Percentiles rank a stretch among this genome's conserved stretches.
These are phyloP conservation scores for Zeugodacus cucurbitae DNA, from an alignment of 1,140 invertebrate species.

Conservation along the genomic window DNA sequence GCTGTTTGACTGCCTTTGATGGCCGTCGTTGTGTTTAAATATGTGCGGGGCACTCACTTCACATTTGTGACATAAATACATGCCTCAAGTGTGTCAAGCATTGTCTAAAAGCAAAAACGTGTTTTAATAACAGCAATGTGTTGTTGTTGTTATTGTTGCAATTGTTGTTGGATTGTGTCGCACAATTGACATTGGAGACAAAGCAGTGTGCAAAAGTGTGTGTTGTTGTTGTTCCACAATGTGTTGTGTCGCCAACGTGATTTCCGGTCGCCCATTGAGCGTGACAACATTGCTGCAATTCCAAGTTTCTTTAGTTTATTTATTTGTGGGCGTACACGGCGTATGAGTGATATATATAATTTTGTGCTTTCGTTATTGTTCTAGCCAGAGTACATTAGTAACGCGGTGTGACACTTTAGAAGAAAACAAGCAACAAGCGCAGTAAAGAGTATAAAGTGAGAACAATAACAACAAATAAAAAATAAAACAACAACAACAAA, in stretches of 20 bases:
- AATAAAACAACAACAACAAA: background rate
- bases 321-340: background rate
- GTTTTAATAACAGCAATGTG: background rate
- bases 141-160: too few relatives aligned
- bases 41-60: background rate
- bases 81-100: background rate
- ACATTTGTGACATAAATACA: background rate
- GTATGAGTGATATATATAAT: constrained; percentile 15
- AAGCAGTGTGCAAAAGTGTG: background rate
- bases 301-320: background rate
- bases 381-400: background rate
- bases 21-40: background rate
- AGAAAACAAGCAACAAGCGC: background rate
- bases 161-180: background rate
- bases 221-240: background rate
- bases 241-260: constrained; percentile 28
- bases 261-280: background rate
- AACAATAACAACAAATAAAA: background rate
- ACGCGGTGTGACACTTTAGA: background rate
- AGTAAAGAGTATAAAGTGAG: background rate
- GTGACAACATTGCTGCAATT: background rate
- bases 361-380: background rate
- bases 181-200: background rate
- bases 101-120: constrained; percentile 25
- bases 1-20: background rate